Evolutionary conservation across 2,888 invertebrate genomes (phyloP).

Genomic region (Drosophila cyrtoloma): DNA sequence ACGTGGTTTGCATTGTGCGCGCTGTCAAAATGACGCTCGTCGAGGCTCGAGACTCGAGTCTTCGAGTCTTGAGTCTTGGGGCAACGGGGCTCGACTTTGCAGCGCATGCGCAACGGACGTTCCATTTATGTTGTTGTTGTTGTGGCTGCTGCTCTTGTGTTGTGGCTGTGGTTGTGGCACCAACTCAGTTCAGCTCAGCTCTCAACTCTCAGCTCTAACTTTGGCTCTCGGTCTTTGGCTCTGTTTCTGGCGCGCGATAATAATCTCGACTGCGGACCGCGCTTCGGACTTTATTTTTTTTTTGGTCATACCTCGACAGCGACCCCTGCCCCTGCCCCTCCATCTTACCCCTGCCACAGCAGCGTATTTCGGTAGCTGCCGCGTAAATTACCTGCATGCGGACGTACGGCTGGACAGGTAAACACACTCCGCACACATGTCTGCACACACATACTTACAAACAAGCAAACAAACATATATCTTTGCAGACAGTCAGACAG

Average conservation of each 20-base stretch:
- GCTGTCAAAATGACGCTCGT: conserved; percentile 84
- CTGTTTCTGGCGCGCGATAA: conserved; percentile 82
- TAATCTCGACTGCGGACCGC: conserved; percentile 75
- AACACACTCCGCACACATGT: conserved; percentile 52
- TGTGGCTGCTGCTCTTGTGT: conserved; percentile 23
- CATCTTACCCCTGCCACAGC: conserved; percentile 25
- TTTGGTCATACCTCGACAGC: conserved; percentile 6
- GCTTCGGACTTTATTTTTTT: conserved; percentile 34
- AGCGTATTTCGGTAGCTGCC: conserved; percentile 86
- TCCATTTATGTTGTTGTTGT: conserved; percentile 35
- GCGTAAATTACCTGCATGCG: conserved; percentile 85
- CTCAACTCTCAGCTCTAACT: conserved; percentile 14
- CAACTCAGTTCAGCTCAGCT: conserved; percentile 23
- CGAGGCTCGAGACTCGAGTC: conserved; percentile 48
- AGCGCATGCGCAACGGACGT: conserved; percentile 65
- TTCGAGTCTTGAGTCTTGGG: conserved; percentile 4
- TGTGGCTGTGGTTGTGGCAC: conserved; percentile 30
- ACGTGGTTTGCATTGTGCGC: conserved; percentile 80
- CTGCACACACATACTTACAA: conserved; percentile 16
- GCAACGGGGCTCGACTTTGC: conserved; percentile 44
- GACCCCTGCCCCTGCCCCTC: not conserved
- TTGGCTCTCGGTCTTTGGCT: conserved; percentile 38
- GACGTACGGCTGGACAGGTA: conserved; percentile 70
- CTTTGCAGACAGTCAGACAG: conserved; percentile 24
- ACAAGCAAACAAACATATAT: conserved; percentile 15